A percentile compares a stretch with the other conserved stretches of the same genome.
phyloP scores from a whole-genome alignment of 1,140 invertebrate genomes.

The Sweltsa coloradensis region DNA sequence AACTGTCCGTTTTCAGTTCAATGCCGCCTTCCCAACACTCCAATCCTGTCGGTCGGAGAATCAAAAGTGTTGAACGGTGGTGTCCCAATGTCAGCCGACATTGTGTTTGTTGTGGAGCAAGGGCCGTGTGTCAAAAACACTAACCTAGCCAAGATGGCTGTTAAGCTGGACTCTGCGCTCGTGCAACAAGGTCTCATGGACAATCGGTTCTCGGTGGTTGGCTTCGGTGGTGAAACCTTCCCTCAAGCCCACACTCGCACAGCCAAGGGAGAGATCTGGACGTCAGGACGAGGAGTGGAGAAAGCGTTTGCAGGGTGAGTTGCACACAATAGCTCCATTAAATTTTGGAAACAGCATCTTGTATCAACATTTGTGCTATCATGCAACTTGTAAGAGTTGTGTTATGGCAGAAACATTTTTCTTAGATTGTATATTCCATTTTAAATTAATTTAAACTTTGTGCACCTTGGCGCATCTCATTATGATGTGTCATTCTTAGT shows the following conservation, averaged over 20 bases:
- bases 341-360: neutral
- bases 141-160: conserved; percentile 14
- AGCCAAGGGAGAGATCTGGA: conserved; percentile 31
- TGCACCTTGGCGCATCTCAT: too few relatives aligned
- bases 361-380: neutral
- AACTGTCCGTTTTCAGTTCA: conserved; percentile 19
- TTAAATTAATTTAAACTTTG: too few relatives aligned
- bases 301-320: conserved; percentile 14
- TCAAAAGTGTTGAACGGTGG: conserved; percentile 21
- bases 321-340: conserved; percentile 16
- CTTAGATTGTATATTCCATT: too few relatives aligned
- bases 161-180: conserved; percentile 28
- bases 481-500: too few relatives aligned
- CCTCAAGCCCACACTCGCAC: conserved; percentile 32
- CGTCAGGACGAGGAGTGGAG: conserved; percentile 10
- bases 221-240: conserved; percentile 31
- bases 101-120: conserved; percentile 40
- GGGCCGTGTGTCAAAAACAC: conserved; percentile 23
- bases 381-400: neutral
- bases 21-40: conserved; percentile 25
- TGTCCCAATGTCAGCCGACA: conserved; percentile 30
- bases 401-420: too few relatives aligned
- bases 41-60: conserved; percentile 23
- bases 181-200: conserved; percentile 23
- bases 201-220: conserved; percentile 35